Percentiles rank a stretch among this genome's conserved stretches.
Evolutionary conservation across 2,888 invertebrate species (phyloP).

Genomic region (Drosophila gaucha): DNA sequence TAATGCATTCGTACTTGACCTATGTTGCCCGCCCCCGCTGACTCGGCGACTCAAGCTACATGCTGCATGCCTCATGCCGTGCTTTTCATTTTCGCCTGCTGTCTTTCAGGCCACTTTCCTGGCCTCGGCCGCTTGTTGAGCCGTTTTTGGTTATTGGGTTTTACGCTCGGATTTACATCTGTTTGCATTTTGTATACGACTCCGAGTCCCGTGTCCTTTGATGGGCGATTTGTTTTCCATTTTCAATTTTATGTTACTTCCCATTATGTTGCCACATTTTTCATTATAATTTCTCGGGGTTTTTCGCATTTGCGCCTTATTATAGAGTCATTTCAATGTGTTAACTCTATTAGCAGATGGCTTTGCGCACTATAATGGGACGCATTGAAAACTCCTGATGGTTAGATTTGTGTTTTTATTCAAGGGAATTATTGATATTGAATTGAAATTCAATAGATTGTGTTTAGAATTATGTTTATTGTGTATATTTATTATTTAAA

Average conservation of each 20-base stretch:
- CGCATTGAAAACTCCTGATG: not conserved
- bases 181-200: constrained; percentile 66
- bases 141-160: constrained; percentile 65
- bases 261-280: constrained; percentile 48
- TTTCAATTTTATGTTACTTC: constrained; percentile 37
- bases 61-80: constrained; percentile 55
- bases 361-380: not conserved
- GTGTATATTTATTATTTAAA: not conserved
- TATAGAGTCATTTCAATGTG: constrained; percentile 33
- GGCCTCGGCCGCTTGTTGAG: constrained; percentile 46
- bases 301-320: constrained; percentile 29
- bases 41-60: constrained; percentile 5
- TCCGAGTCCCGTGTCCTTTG: constrained; percentile 20
- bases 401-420: not conserved
- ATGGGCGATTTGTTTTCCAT: constrained; percentile 71
- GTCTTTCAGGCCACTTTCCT: constrained; percentile 45
- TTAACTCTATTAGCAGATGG: constrained; percentile 54
- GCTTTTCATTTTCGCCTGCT: constrained; percentile 60
- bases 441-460: not conserved
- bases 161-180: constrained; percentile 78
- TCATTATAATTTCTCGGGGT: constrained; percentile 43
- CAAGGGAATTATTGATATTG: not conserved
- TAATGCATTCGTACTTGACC: constrained; percentile 69
- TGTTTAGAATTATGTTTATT: not conserved
- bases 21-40: constrained; percentile 62